phyloP scores from a whole-genome alignment of 2,888 invertebrate species.

The Petrolisthes cinctipes region DNA sequence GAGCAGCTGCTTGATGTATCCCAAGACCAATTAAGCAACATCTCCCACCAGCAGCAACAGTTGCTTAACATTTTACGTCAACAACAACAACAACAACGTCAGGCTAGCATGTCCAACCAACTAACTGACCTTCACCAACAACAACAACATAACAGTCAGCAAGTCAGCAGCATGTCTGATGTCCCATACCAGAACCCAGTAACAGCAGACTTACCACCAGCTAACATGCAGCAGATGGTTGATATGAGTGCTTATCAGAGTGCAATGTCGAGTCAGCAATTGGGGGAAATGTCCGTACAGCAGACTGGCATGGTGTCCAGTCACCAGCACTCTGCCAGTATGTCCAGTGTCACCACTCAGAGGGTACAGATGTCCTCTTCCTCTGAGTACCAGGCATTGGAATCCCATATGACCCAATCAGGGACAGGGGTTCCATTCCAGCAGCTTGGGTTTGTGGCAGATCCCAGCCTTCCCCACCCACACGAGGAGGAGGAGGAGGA shows the following conservation, averaged over 20 bases:
- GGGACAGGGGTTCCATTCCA: not conserved
- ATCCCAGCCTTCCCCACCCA: too few relatives aligned
- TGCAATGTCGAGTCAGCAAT: slow-evolving; percentile 22
- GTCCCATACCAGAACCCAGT: not conserved
- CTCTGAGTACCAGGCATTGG: not conserved
- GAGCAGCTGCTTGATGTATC: not conserved
- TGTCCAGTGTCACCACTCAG: slow-evolving; percentile 34
- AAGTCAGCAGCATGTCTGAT: not conserved
- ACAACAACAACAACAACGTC: not conserved
- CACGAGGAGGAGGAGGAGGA: not conserved
- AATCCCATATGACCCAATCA: not conserved
- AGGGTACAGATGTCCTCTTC: slow-evolving; percentile 42
- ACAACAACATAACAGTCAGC: not conserved
- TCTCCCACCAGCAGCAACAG: slow-evolving; percentile 21
- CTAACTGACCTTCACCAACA: too few relatives aligned
- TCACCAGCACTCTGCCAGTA: slow-evolving; percentile 6
- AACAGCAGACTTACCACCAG: not conserved
- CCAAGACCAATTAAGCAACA: slow-evolving; percentile 3
- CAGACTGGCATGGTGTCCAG: slow-evolving; percentile 20
- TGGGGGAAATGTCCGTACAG: slow-evolving; percentile 4
- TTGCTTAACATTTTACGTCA: not conserved
- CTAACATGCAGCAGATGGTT: slow-evolving; percentile 19
- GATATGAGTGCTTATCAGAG: slow-evolving; percentile 11
- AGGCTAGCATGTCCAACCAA: slow-evolving; percentile 8
- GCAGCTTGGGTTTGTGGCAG: too few relatives aligned